A percentile compares a stretch with the other conserved stretches of the same genome.
Conservation (phyloP, 2,797 vertebrate genomes). For the Tarsius wallacei region DNA sequence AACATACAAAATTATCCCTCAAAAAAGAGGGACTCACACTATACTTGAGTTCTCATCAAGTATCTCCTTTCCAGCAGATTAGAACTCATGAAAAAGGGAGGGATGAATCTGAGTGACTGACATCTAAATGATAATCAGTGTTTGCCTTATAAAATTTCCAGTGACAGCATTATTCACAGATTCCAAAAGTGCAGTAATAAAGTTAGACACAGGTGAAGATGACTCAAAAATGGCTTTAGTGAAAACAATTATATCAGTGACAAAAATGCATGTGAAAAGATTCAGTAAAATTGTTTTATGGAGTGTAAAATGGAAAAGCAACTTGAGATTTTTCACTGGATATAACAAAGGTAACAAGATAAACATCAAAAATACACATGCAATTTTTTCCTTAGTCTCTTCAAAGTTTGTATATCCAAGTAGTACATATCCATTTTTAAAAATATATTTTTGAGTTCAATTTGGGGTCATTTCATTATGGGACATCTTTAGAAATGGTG, state of each 20-base stretch:
- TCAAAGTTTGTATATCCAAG: slow-evolving; percentile 31
- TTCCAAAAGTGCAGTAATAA: not conserved
- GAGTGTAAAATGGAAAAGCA: not conserved
- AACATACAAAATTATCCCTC: not conserved
- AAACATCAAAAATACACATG: not conserved
- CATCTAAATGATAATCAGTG: not conserved
- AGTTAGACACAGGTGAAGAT: not conserved
- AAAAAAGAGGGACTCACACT: not conserved
- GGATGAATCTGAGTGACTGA: not conserved
- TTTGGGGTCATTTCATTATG: not conserved
- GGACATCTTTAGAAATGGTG: not conserved
- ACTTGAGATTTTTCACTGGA: slow-evolving; percentile 7
- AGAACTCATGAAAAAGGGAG: not conserved
- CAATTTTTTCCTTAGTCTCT: not conserved
- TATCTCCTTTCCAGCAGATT: not conserved
- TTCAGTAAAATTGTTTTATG: not conserved
- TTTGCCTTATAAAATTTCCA: not conserved
- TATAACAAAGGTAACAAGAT: not conserved
- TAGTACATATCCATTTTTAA: not conserved
- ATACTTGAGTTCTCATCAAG: not conserved
- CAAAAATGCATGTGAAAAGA: not conserved
- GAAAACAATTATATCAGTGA: not conserved
- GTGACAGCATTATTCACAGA: not conserved
- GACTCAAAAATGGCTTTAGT: not conserved
- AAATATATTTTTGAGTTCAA: not conserved